A percentile compares a stretch with the other conserved stretches of the same genome.
These are phyloP conservation scores for Microcaecilia unicolor DNA, from an alignment of 2,797 vertebrate genomes.

Conservation along the genomic window DNA sequence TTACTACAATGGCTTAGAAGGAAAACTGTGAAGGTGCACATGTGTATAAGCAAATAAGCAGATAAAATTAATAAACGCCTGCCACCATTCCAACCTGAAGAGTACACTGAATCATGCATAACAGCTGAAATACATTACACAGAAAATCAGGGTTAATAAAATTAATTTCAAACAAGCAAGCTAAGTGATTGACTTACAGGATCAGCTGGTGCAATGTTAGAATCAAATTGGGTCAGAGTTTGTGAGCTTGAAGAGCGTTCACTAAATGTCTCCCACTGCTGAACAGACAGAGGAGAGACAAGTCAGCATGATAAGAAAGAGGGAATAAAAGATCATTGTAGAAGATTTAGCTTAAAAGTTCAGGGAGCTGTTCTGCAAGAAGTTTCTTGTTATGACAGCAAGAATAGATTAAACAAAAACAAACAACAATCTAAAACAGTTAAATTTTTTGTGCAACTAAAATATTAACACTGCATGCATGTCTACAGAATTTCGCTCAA, in stretches of 20 bases:
- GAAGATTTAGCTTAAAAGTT: constrained; percentile 52
- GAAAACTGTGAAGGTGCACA: no score
- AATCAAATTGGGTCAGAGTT: constrained; percentile 99
- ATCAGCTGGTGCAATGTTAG: constrained; percentile 99
- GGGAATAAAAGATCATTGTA: constrained; percentile 49
- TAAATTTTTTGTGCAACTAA: neutral
- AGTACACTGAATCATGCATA: constrained; percentile 51
- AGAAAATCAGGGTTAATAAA: constrained; percentile 81
- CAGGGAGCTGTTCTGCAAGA: constrained; percentile 54
- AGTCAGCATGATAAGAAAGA: constrained; percentile 65
- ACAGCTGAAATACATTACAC: constrained; percentile 51
- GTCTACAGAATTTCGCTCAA: constrained; percentile 2
- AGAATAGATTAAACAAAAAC: constrained; percentile 9
- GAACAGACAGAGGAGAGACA: constrained; percentile 86
- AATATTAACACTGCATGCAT: neutral
- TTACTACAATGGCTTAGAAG: no score
- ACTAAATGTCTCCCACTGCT: constrained; percentile 99
- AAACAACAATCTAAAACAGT: neutral
- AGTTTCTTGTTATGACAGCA: no score
- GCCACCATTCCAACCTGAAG: constrained; percentile 42
- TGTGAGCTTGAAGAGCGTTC: constrained; percentile 99
- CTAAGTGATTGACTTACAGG: constrained; percentile 99
- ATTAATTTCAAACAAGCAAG: constrained; percentile 96
- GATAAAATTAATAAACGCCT: constrained; percentile 27
- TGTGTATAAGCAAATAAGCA: neutral